Conservation (phyloP, 2,888 invertebrate genomes). For the Drosophila colorata region DNA sequence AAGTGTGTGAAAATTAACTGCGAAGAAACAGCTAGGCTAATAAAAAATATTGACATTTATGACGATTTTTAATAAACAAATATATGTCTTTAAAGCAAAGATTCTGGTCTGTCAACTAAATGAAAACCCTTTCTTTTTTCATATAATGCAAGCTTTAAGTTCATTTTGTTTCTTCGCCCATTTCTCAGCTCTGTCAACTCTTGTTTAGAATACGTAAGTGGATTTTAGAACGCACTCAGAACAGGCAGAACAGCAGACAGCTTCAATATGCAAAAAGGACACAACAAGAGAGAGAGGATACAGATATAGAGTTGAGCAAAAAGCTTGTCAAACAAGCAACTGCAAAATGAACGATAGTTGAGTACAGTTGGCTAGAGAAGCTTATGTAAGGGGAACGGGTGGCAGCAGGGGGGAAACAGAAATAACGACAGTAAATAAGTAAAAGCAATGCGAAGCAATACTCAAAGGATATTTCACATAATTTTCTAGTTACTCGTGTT, state of each 20-base stretch:
- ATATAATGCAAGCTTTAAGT: conserved; percentile 2
- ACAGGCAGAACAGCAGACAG: not conserved
- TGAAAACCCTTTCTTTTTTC: not conserved
- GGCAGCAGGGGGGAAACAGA: not conserved
- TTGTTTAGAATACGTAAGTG: conserved; percentile 33
- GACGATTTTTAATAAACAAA: not conserved
- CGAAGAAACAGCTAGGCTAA: not conserved
- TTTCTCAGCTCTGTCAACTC: conserved; percentile 8
- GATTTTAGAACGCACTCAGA: conserved; percentile 29
- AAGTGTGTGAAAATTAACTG: conserved; percentile 2
- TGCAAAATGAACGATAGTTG: conserved; percentile 41
- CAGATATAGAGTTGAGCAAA: conserved; percentile 8
- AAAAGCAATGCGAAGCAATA: conserved; percentile 39
- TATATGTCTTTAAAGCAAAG: not conserved
- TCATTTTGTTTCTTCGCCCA: conserved; percentile 18
- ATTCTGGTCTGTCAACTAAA: not conserved
- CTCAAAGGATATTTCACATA: conserved; percentile 66
- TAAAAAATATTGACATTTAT: not conserved
- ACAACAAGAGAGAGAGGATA: not conserved
- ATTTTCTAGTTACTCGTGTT: conserved; percentile 52
- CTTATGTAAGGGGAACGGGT: conserved; percentile 24
- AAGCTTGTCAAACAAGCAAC: conserved; percentile 40
- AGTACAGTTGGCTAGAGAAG: conserved; percentile 22
- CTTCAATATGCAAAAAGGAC: not conserved
- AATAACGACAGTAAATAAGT: conserved; percentile 41